Percentiles rank a stretch among this genome's conserved stretches.
Conservation (phyloP, 2,888 invertebrate species). For the Leucoptera coffeella region DNA sequence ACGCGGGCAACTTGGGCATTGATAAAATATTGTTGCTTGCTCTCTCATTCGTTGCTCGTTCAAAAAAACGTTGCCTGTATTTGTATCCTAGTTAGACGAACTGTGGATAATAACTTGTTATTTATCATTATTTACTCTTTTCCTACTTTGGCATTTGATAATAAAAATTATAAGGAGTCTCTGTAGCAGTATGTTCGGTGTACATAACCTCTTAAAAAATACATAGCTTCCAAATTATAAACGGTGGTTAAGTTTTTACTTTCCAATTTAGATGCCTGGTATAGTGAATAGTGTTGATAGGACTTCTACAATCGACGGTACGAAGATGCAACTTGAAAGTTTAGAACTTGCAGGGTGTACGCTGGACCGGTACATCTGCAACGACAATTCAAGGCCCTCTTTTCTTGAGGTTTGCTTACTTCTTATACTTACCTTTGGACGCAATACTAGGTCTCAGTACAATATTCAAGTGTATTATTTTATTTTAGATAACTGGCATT, state of each 20-base stretch:
- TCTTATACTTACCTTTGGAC: background rate
- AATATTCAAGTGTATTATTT: background rate
- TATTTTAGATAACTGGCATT: constrained; percentile 54
- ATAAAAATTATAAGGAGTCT: no score
- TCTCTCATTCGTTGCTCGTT: no score
- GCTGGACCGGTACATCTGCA: constrained; percentile 66
- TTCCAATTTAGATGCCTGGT: constrained; percentile 35
- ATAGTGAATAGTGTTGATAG: constrained; percentile 22
- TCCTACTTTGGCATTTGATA: no score
- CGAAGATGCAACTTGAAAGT: constrained; percentile 55
- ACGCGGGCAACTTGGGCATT: no score
- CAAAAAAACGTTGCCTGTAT: no score
- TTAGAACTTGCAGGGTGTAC: constrained; percentile 75
- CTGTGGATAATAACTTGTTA: no score
- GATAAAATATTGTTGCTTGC: no score
- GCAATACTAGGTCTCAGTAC: no score
- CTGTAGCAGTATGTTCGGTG: no score
- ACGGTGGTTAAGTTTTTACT: constrained; percentile 8
- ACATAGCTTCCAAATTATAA: background rate
- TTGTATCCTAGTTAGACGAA: no score
- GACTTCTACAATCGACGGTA: constrained; percentile 19
- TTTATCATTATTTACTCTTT: no score
- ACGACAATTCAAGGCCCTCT: constrained; percentile 66
- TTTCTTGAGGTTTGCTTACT: constrained; percentile 55
- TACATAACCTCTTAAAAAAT: constrained; percentile 2